Conservation (phyloP, 1,140 invertebrate genomes). For the Sinonovacula constricta region DNA sequence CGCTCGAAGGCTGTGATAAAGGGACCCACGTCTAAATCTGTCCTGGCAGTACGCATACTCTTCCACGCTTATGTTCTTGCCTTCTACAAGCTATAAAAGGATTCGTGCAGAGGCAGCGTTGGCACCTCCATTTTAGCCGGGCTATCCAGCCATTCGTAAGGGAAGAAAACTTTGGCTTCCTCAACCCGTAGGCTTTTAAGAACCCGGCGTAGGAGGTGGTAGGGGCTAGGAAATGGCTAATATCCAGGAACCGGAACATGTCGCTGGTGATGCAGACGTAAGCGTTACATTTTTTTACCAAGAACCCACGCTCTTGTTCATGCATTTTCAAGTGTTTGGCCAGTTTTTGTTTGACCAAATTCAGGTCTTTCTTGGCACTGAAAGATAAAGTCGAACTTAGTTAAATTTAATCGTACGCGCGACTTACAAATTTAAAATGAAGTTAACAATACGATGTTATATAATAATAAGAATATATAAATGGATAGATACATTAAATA, state of each 20-base stretch:
- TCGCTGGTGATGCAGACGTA: too few relatives aligned
- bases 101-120: too few relatives aligned
- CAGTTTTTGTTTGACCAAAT: too few relatives aligned
- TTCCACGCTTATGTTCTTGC: constrained; percentile 27
- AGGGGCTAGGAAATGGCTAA: constrained; percentile 52
- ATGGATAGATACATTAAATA: too few relatives aligned
- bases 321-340: too few relatives aligned
- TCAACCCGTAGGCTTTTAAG: constrained; percentile 49
- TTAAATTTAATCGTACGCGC: not conserved
- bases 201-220: constrained; percentile 52
- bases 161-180: constrained; percentile 57
- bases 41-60: too few relatives aligned
- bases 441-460: constrained; percentile 17
- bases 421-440: not conserved
- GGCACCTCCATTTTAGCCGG: too few relatives aligned
- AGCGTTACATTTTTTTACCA: constrained; percentile 54
- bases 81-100: constrained; percentile 41
- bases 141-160: too few relatives aligned
- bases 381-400: not conserved
- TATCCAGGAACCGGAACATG: too few relatives aligned
- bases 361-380: constrained; percentile 48
- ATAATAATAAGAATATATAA: constrained; percentile 21
- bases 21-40: constrained; percentile 36
- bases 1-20: constrained; percentile 59
- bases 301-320: constrained; percentile 20